Evolutionary conservation across 2,797 vertebrate species (phyloP), one percentile per base, ranked within the genome.

Genomic region (Halcyon chelicuti): DNA sequence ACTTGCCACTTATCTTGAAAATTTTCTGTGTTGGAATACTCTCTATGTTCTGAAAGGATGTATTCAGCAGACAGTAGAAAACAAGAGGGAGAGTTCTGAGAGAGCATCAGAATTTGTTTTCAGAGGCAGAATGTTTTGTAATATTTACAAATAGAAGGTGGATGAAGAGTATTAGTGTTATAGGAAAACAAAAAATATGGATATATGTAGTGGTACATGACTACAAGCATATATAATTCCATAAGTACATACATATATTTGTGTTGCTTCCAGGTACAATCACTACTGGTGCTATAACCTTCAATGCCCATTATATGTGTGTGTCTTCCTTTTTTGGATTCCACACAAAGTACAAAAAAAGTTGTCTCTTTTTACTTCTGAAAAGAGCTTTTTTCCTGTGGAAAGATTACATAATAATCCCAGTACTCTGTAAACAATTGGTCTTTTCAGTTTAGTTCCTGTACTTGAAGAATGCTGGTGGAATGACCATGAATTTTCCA

Each of bases 291-390:
- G 31, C 7, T 44, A 47, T 52, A 62, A 66, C 3, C 28, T 72
- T 85, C 37, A 47, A n/a, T 35, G 25, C 7, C 25, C 3, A 1
- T 63, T 35, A 65, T 23, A 62, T 3, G 0, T 8, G 18, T 10
- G 5, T 12, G 12, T 37, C 18, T 28, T 72, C n/a, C 13, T 37
- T 63, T 90, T 86, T 71, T 54, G 29, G 1, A 4, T 80, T 72
- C 9, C 14, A 57, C 4, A 46, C 1, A 54, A 72, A 72, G 6
- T 26, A 20, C 20, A 28, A 70, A n/a, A 1, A 0, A 0, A 20
- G 19, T 47, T 33, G 1, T n/a, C 4, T 78, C 15, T 75, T 86
- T 74, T 86, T 77, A 58, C 5, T 8, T 57, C 44, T 60, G 11
- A 44, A 86, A 65, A 55, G 2, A 14, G 0, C 0, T 16, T 71